Conservation (phyloP, 2,888 invertebrate genomes). For the Hypena proboscidalis region DNA sequence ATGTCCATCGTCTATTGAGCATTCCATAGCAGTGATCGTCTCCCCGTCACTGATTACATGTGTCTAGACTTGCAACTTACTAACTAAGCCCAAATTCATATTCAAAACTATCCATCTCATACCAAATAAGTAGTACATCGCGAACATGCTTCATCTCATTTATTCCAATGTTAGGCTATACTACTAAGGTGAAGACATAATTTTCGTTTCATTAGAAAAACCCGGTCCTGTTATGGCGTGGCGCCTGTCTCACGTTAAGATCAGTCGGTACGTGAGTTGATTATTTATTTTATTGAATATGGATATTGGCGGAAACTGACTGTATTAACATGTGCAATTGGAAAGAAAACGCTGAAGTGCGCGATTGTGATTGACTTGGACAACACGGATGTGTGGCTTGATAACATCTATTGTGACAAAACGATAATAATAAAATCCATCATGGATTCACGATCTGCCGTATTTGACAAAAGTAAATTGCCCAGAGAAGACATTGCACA, state of each 20-base stretch:
- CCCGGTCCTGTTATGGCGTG: constrained; percentile 64
- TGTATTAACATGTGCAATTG: constrained; percentile 18
- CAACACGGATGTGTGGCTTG: too few species aligned
- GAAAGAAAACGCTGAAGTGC: constrained; percentile 1
- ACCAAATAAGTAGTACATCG: background rate
- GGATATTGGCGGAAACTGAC: constrained; percentile 44
- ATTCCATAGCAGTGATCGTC: too few species aligned
- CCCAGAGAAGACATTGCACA: too few species aligned
- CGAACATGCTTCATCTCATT: constrained; percentile 7
- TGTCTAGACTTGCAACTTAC: too few species aligned
- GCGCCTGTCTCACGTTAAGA: constrained; percentile 55
- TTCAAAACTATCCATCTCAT: background rate
- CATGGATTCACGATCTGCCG: too few species aligned
- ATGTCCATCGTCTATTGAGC: too few species aligned
- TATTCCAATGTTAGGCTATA: constrained; percentile 7
- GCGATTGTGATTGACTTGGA: constrained; percentile 1
- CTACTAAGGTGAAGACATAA: constrained; percentile 62
- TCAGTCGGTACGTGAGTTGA: constrained; percentile 55
- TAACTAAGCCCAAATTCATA: background rate
- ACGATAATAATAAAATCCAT: too few species aligned
- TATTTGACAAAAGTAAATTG: too few species aligned
- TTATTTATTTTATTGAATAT: constrained; percentile 46
- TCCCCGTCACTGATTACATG: too few species aligned
- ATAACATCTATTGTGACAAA: too few species aligned
- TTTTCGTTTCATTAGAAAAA: constrained; percentile 74